These are phyloP conservation scores for Pteronotus mesoamericanus DNA, from an alignment of 2,797 vertebrate genomes.

Conservation along the genomic window DNA sequence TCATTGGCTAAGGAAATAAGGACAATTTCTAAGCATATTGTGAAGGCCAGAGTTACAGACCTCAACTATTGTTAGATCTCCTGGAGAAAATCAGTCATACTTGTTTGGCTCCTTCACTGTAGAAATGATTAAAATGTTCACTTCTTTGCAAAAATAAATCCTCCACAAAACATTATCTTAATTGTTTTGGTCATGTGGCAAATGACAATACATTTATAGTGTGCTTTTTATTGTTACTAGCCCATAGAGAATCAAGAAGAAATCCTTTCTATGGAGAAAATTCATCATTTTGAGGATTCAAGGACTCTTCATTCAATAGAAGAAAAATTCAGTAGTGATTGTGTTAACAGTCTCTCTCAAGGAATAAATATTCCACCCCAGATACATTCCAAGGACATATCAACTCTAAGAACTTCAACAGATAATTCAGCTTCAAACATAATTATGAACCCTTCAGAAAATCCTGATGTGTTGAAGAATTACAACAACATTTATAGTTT, in stretches of 20 bases:
- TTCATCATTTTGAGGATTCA: constrained; percentile 46
- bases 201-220: neutral
- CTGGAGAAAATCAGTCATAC: neutral
- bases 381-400: constrained; percentile 27
- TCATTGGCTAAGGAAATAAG: neutral
- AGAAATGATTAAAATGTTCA: neutral
- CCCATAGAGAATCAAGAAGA: constrained; percentile 59
- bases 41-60: neutral
- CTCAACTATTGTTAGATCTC: neutral
- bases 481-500: constrained; percentile 29
- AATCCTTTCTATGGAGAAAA: constrained; percentile 45
- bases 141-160: neutral
- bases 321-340: constrained; percentile 37
- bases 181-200: neutral
- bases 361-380: constrained; percentile 29
- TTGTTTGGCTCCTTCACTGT: neutral
- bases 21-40: neutral
- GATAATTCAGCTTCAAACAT: constrained; percentile 26
- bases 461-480: constrained; percentile 42
- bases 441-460: neutral
- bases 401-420: constrained; percentile 27
- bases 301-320: constrained; percentile 27
- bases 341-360: neutral
- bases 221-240: constrained; percentile 51
- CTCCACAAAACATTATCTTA: constrained; percentile 1